Evolutionary conservation across 2,113 vertebrate species (phyloP).

Genomic region (Pachypanchax playfairii): DNA sequence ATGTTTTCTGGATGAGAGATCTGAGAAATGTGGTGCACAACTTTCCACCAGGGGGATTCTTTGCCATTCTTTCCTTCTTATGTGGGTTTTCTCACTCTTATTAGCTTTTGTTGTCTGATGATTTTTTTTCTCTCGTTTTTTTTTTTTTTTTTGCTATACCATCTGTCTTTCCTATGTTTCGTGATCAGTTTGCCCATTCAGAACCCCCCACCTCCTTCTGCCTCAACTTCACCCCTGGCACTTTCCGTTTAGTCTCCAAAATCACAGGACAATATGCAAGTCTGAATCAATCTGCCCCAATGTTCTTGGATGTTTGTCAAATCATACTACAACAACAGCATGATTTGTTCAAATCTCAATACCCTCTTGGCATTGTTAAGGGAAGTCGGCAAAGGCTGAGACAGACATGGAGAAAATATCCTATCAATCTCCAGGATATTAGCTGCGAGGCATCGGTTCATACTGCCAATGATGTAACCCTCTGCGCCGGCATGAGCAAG

Average conservation of each 20-base stretch:
- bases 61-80: constrained; percentile 38
- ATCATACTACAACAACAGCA: constrained; percentile 51
- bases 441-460: constrained; percentile 67
- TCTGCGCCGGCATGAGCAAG: constrained; percentile 73
- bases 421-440: constrained; percentile 75
- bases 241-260: constrained; percentile 55
- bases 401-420: constrained; percentile 70
- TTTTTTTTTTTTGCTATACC: constrained; percentile 27
- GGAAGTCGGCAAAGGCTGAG: constrained; percentile 54
- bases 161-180: constrained; percentile 62
- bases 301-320: constrained; percentile 64
- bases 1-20: constrained; percentile 59
- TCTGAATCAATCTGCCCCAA: constrained; percentile 52
- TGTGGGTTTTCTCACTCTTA: constrained; percentile 40
- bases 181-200: constrained; percentile 52
- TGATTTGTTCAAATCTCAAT: constrained; percentile 63
- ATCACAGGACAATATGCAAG: constrained; percentile 54
- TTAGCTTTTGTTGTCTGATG: constrained; percentile 46
- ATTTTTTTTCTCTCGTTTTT: constrained; percentile 22
- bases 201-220: constrained; percentile 19
- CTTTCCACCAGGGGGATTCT: constrained; percentile 58
- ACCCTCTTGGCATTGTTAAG: constrained; percentile 70
- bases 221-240: constrained; percentile 60
- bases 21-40: constrained; percentile 42
- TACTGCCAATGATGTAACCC: constrained; percentile 73